Evolutionary conservation across 2,113 vertebrate genomes (phyloP), one percentile per base, ranked within the genome.

Genomic region (Mesoclemmys tuberculata): DNA sequence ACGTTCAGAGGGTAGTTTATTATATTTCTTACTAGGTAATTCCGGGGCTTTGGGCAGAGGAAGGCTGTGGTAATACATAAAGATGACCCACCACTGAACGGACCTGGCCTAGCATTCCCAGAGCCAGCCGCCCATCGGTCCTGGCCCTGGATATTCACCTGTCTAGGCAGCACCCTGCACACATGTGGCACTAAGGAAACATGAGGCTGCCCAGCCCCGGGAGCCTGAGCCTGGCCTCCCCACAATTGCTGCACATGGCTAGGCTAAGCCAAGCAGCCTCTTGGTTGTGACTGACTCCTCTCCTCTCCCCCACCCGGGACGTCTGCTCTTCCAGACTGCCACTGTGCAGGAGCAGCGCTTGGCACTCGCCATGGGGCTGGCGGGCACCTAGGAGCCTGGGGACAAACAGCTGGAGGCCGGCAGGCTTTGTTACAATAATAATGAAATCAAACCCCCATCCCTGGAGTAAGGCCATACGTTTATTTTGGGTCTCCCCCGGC

Each of bases 121-220:
- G 1, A n/a, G 19, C 35, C 18, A 5, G 10, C 35, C n/a, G 35
- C 31, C 29, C 26, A 27, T 12, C 6, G 31, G 4, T 18, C 18
- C 7, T 68, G 35, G 64, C 5, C 31, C 35, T 35, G 35, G 19
- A 7, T 35, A 18, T 35, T 29, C 31, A 14, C 12, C 58, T 29
- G 58, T 35, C 61, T 64, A 18, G 21, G 26, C 11, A 14, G 24
- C 74, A 11, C 74, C 74, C n/a, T 4, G 24, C 74, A 38, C 22
- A n/a, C n/a, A n/a, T n/a, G n/a, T n/a, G n/a, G n/a, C n/a, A n/a
- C n/a, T n/a, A n/a, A n/a, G n/a, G n/a, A n/a, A n/a, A n/a, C n/a
- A n/a, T n/a, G n/a, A n/a, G n/a, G n/a, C n/a, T n/a, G n/a, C n/a
- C 55, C 16, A 13, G 29, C 10, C 1, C 2, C 2, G 2, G 0